Conservation (phyloP, 2,113 vertebrate species). For the Macrotus californicus region DNA sequence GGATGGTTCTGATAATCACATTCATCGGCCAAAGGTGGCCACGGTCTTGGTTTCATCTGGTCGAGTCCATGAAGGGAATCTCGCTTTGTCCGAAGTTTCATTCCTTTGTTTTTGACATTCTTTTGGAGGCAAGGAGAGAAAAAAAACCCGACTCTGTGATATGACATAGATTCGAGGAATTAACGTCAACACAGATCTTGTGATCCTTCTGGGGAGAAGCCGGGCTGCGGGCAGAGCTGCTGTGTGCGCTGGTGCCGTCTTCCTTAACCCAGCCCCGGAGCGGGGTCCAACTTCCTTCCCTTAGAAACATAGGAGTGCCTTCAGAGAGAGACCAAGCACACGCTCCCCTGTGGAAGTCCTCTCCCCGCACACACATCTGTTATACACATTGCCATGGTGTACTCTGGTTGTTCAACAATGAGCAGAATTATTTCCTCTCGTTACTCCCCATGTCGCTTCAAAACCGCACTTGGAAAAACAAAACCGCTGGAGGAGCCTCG, state of each 20-base stretch:
- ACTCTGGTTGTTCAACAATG: conserved; percentile 49
- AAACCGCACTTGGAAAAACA: conserved; percentile 57
- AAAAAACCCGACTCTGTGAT: not conserved
- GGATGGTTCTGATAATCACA: not conserved
- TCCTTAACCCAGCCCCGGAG: not conserved
- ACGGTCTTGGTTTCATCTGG: not conserved
- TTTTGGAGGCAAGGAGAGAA: not conserved
- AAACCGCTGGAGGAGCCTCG: not conserved
- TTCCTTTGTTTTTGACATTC: not conserved
- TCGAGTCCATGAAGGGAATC: not conserved
- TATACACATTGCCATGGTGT: conserved; percentile 48
- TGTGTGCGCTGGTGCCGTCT: accelerated
- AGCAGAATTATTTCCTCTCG: conserved; percentile 53
- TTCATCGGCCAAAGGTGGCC: accelerated
- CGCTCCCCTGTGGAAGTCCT: not conserved
- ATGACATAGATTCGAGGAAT: not conserved
- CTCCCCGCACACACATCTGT: conserved; percentile 56
- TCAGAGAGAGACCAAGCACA: not conserved
- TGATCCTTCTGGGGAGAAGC: not conserved
- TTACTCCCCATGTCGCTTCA: conserved; percentile 46
- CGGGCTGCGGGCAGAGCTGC: not conserved
- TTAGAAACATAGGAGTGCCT: not conserved
- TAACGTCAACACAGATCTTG: accelerated
- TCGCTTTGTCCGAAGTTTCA: not conserved
- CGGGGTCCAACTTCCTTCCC: not conserved